Evolutionary conservation across 2,888 invertebrate genomes (phyloP).

Genomic region (Sepiola atlantica): DNA sequence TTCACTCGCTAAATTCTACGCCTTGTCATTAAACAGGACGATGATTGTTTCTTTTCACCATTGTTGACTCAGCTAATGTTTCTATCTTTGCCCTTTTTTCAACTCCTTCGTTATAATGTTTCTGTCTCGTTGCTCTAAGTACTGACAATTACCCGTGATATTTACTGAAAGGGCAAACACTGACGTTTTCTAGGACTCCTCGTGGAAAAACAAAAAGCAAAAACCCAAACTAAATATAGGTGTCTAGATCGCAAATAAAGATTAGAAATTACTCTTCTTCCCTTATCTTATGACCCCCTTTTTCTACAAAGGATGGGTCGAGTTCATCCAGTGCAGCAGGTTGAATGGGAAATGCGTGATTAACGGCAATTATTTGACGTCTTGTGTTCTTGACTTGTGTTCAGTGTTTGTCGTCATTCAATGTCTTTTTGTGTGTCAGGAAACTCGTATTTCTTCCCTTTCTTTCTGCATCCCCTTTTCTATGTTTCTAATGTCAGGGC

Average conservation of each 20-base stretch:
- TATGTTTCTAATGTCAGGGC: background rate
- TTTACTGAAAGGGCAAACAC: background rate
- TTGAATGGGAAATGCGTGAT: background rate
- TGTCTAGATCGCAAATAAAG: background rate
- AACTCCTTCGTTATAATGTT: background rate
- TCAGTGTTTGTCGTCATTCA: background rate
- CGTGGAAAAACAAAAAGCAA: no score
- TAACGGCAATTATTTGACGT: background rate
- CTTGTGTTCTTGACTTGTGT: background rate
- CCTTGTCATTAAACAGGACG: background rate
- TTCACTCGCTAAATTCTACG: no score
- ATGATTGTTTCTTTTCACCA: background rate
- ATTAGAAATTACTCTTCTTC: background rate
- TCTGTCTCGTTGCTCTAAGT: background rate
- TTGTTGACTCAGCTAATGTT: background rate
- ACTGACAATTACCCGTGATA: background rate
- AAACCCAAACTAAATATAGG: background rate
- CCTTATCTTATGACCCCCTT: background rate
- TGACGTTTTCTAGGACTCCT: background rate
- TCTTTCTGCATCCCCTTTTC: background rate
- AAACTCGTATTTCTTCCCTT: background rate
- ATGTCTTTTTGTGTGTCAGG: background rate
- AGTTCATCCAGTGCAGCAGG: background rate
- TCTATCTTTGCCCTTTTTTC: background rate
- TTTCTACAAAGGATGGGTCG: background rate